Base-by-base conservation (phyloP, 2,797 vertebrate species). In the Astyanax mexicanus region DNA sequence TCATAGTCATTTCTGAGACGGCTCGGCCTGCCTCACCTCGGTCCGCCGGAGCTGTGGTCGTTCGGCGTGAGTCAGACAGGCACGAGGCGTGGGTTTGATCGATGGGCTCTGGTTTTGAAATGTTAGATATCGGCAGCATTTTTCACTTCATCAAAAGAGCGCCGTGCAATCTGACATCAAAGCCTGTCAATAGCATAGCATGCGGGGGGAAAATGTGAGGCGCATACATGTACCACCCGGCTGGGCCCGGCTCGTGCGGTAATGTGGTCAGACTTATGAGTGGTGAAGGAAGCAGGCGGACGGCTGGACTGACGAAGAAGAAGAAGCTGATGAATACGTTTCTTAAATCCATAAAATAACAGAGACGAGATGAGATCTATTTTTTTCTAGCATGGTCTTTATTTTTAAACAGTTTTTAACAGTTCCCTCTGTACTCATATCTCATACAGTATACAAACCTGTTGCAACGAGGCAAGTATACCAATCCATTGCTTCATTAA, bases 271-370 rank as follows among this genome's bases (percentile, higher is more conserved):
- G 6, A 19, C 42, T 47, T 25, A 2, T 0, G 13, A 49, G 6
- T 1, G 8, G 19, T 0, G 4, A 32, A 29, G 54, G 4, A 3
- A 15, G 25, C 10, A 12, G 11, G 15, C 23, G n/a, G 45, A 23
- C 4, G n/a, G 6, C 70, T 71, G 44, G 45, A 61, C 47, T 19
- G n/a, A 62, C 32, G 32, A n/a, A n/a, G n/a, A n/a, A n/a, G n/a
- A n/a, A n/a, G n/a, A n/a, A n/a, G n/a, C 27, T 52, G 23, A n/a
- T 55, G 71, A 64, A 79, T 42, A 38, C 55, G 64, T 54, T 69
- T 19, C 17, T 78, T 54, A 67, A 40, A 60, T 72, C 62, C 66
- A 68, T 72, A 67, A n/a, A n/a, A n/a, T n/a, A n/a, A n/a, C n/a
- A n/a, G n/a, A n/a, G n/a, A n/a, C n/a, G n/a, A n/a, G n/a, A n/a